Percentiles rank a stretch among this genome's conserved stretches.
These are phyloP conservation scores for Donacobius atricapilla DNA, from an alignment of 2,113 vertebrate species.

Conservation along the genomic window DNA sequence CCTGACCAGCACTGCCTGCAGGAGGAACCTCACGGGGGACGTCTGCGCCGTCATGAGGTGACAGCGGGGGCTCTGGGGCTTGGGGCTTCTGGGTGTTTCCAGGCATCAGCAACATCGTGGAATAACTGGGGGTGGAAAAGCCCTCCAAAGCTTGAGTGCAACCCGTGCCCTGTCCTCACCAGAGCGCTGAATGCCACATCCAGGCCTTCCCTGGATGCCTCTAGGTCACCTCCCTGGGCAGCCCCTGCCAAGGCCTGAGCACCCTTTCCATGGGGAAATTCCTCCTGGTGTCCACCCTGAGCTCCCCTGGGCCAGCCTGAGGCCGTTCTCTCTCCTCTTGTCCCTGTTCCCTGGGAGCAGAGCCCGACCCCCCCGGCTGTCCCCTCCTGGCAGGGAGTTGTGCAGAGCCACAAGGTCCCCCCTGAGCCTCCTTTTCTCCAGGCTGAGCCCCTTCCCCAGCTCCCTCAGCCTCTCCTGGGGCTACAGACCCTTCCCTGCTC, in stretches of 20 bases:
- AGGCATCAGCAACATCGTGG: accelerated
- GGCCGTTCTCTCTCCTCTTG: neutral
- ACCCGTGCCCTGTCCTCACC: accelerated
- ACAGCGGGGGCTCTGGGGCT: neutral
- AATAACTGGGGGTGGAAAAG: neutral
- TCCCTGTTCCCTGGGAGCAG: neutral
- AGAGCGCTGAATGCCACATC: neutral
- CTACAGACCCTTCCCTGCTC: neutral
- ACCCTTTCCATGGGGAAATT: neutral
- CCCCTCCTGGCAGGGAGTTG: neutral
- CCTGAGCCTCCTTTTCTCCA: neutral
- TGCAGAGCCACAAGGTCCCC: neutral
- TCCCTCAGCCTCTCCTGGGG: neutral
- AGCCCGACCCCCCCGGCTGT: accelerated
- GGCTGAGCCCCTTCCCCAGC: neutral
- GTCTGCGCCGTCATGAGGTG: conserved; percentile 98
- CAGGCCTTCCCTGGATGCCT: neutral
- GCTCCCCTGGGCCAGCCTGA: neutral
- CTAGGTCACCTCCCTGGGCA: neutral
- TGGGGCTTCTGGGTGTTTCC: accelerated
- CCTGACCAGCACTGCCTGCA: conserved; percentile 94
- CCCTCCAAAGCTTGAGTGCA: accelerated
- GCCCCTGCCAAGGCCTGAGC: accelerated
- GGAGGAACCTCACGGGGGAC: conserved; percentile 93
- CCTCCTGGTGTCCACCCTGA: accelerated